Percentiles rank a stretch among this genome's conserved stretches.
These are phyloP conservation scores for Myotis vivesi DNA, from an alignment of 2,797 vertebrate genomes.

Conservation along the genomic window DNA sequence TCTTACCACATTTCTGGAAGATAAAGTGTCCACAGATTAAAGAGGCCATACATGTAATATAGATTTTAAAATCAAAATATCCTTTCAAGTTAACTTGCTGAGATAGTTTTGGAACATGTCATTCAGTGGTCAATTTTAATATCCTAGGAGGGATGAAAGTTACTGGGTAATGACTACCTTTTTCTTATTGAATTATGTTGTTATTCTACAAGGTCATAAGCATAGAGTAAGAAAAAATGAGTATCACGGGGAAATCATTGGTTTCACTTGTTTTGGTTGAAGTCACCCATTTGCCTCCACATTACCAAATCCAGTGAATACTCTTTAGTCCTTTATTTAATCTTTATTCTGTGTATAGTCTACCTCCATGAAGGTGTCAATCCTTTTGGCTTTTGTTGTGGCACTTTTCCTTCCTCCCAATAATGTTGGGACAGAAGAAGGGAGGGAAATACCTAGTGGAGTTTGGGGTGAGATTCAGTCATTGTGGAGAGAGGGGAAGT, in stretches of 20 bases:
- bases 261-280: neutral
- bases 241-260: neutral
- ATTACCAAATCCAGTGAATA: neutral
- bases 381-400: neutral
- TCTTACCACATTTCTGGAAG: conserved; percentile 44
- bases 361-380: neutral
- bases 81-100: neutral
- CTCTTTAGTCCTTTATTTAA: conserved; percentile 2
- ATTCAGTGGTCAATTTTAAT: conserved; percentile 9
- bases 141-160: conserved; percentile 18
- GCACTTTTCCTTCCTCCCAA: neutral
- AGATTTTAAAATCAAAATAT: conserved; percentile 43
- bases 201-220: neutral
- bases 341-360: neutral
- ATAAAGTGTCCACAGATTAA: neutral
- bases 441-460: neutral
- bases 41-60: neutral
- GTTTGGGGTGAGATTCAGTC: neutral
- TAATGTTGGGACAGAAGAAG: neutral
- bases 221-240: neutral
- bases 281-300: neutral
- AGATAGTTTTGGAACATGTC: conserved; percentile 14
- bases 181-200: neutral
- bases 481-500: neutral
- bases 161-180: neutral